Percentiles rank a stretch among this genome's conserved stretches.
These are phyloP conservation scores for Eutrigla gurnardus DNA, from an alignment of 2,797 vertebrate genomes.

Conservation along the genomic window DNA sequence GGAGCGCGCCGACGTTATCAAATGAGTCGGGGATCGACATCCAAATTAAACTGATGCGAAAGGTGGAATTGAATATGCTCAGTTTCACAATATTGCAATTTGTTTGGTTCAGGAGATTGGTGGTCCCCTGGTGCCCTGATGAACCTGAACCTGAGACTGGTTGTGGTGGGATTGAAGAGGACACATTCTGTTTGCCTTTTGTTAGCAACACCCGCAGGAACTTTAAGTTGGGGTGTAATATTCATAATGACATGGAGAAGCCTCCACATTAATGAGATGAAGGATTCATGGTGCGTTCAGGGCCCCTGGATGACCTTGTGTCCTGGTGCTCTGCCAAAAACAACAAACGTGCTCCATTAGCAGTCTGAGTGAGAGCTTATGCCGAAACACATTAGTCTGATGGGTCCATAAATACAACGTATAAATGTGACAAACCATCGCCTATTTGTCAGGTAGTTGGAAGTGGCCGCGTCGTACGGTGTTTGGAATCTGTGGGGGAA, in stretches of 20 bases:
- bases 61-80: conserved; percentile 29
- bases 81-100: conserved; percentile 18
- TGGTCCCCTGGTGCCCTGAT: conserved; percentile 32
- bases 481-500: conserved; percentile 17
- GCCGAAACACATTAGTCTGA: conserved; percentile 60
- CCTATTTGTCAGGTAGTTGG: conserved; percentile 31
- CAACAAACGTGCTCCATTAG: conserved; percentile 67
- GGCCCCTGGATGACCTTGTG: conserved; percentile 47
- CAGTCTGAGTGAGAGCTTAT: conserved; percentile 51
- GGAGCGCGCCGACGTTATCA: not conserved
- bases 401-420: conserved; percentile 55
- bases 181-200: conserved; percentile 35
- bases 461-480: not conserved
- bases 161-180: conserved; percentile 44
- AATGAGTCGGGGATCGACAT: conserved; percentile 15
- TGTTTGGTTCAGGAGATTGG: conserved; percentile 22
- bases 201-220: conserved; percentile 32
- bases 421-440: conserved; percentile 50
- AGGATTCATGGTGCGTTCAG: conserved; percentile 34
- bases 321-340: conserved; percentile 59
- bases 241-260: conserved; percentile 8
- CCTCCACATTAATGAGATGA: conserved; percentile 39
- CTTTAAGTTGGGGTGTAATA: not conserved
- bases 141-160: conserved; percentile 44
- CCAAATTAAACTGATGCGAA: conserved; percentile 31